These are phyloP conservation scores for Anser cygnoides DNA, from an alignment of 2,113 vertebrate species.

Conservation along the genomic window DNA sequence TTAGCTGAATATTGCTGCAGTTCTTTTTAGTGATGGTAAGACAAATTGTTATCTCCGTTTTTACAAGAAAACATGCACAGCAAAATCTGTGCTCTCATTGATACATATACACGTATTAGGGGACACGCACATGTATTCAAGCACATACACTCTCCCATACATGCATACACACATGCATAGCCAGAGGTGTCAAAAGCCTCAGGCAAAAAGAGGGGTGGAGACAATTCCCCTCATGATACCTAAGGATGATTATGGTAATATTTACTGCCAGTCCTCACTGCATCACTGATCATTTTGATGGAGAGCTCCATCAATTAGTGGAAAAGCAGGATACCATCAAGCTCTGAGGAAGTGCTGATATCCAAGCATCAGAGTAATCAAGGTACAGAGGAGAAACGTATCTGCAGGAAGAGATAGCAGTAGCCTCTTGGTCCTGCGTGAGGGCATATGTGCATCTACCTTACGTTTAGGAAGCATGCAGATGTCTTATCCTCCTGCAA, in stretches of 20 bases:
- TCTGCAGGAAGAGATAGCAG: not conserved
- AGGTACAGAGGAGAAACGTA: not conserved
- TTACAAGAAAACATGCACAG: not conserved
- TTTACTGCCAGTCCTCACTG: not conserved
- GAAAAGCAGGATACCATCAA: not conserved
- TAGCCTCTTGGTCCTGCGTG: not conserved
- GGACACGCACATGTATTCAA: not conserved
- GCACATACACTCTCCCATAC: rapidly evolving
- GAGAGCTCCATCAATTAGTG: not conserved
- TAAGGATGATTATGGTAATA: not conserved
- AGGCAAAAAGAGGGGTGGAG: not conserved
- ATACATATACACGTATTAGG: not conserved
- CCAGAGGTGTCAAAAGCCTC: not conserved
- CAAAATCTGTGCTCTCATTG: not conserved
- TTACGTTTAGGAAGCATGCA: not conserved
- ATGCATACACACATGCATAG: not conserved
- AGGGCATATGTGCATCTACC: not conserved
- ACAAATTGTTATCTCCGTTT: not conserved
- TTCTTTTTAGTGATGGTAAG: not conserved
- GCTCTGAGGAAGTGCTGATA: not conserved
- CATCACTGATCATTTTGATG: not conserved
- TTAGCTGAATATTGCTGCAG: not conserved
- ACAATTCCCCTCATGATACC: not conserved
- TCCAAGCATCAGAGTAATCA: not conserved
- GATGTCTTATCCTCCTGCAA: not conserved